Evolutionary conservation across 2,113 vertebrate species (phyloP).

Genomic region (Canis aureus): DNA sequence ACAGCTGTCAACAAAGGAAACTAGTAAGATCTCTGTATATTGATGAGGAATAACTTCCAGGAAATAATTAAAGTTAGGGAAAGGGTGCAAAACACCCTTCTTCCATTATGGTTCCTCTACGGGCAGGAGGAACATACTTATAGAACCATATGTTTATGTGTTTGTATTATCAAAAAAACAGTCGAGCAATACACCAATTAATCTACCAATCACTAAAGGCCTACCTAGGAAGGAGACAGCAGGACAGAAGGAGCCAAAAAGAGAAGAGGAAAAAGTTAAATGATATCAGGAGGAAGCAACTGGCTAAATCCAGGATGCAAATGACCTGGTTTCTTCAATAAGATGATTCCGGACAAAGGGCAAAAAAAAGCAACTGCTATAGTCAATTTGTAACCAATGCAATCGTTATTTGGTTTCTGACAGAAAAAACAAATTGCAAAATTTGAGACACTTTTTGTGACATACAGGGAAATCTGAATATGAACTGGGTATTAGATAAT

Average conservation of each 20-base stretch:
- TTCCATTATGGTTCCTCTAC: background rate
- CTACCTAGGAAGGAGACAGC: background rate
- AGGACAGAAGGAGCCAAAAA: background rate
- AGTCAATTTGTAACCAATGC: background rate
- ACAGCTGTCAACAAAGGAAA: background rate
- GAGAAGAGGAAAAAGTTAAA: background rate
- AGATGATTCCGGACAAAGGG: background rate
- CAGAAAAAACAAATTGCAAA: background rate
- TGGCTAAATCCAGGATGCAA: background rate
- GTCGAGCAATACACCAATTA: background rate
- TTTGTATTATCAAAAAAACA: background rate
- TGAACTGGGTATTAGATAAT: conserved; percentile 16
- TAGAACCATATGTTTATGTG: background rate
- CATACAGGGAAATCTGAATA: background rate
- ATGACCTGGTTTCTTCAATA: background rate
- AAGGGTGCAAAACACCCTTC: background rate
- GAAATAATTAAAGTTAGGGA: background rate
- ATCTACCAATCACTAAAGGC: background rate
- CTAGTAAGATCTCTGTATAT: background rate
- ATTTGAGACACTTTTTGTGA: background rate
- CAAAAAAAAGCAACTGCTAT: background rate
- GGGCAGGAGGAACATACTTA: background rate
- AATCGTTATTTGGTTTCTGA: conserved; percentile 31
- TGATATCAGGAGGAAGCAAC: background rate
- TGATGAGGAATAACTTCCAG: background rate